These are phyloP conservation scores for Rhabdophis nuchalis DNA, from an alignment of 2,797 vertebrate genomes.

Conservation along the genomic window DNA sequence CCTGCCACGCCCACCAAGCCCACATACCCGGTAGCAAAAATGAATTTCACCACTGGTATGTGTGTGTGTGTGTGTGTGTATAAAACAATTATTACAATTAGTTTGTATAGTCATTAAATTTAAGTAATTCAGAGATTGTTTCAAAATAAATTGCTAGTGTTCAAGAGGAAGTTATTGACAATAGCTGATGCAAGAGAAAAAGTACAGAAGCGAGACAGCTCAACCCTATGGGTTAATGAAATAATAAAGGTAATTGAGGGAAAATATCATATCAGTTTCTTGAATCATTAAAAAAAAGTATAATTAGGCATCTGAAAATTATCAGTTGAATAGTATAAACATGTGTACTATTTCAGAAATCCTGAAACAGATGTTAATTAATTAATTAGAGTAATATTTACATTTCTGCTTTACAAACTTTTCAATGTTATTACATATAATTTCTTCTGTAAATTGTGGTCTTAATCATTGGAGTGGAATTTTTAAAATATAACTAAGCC, in stretches of 20 bases:
- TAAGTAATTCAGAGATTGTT: neutral
- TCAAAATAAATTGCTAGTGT: neutral
- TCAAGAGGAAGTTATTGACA: neutral
- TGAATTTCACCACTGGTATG: too few species aligned
- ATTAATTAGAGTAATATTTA: neutral
- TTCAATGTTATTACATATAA: neutral
- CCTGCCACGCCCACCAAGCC: too few species aligned
- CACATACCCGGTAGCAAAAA: too few species aligned
- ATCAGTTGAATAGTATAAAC: neutral
- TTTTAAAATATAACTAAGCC: neutral
- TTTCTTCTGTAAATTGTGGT: neutral
- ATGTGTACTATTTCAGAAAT: neutral
- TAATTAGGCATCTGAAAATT: neutral
- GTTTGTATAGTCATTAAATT: too few species aligned
- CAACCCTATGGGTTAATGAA: neutral
- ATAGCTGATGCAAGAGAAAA: neutral
- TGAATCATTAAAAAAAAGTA: neutral
- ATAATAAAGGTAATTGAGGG: neutral
- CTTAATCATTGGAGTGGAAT: neutral
- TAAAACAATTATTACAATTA: too few species aligned
- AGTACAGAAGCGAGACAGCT: neutral
- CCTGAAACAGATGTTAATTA: neutral
- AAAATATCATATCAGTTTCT: neutral
- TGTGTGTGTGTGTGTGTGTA: too few species aligned
- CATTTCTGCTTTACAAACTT: neutral